These are phyloP conservation scores for Cyrtodaria siliqua DNA, from an alignment of 2,888 invertebrate genomes.

Conservation along the genomic window DNA sequence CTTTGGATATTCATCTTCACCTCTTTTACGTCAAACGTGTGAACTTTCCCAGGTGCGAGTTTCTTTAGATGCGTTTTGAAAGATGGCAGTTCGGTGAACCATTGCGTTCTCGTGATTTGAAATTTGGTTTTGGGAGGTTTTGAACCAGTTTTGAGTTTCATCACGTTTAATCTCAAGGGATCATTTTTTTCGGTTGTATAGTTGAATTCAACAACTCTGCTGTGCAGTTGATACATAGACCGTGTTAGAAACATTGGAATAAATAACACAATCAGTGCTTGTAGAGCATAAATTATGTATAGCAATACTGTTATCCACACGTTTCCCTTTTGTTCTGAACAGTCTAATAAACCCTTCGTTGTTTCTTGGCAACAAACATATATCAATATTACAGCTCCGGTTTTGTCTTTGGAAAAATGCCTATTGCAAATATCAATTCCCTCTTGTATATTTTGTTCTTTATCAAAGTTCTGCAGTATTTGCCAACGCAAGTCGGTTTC, in stretches of 20 bases:
- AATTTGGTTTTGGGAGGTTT: not conserved
- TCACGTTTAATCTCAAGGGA: slow-evolving; percentile 21
- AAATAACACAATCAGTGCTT: slow-evolving; percentile 33
- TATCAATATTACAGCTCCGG: not conserved
- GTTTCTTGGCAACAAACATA: slow-evolving; percentile 40
- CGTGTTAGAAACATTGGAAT: slow-evolving; percentile 36
- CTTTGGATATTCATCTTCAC: slow-evolving; percentile 27
- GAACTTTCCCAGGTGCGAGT: slow-evolving; percentile 10
- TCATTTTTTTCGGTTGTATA: slow-evolving; percentile 8
- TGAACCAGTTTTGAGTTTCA: slow-evolving; percentile 1
- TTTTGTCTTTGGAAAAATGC: slow-evolving; percentile 8
- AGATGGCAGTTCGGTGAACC: slow-evolving; percentile 9
- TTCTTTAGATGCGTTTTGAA: slow-evolving; percentile 12
- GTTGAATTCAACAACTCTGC: slow-evolving; percentile 14
- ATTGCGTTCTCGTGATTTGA: slow-evolving; percentile 20
- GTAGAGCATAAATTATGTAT: slow-evolving; percentile 24
- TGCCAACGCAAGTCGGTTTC: slow-evolving; percentile 18
- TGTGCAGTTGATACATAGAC: slow-evolving; percentile 7
- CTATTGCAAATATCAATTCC: slow-evolving; percentile 35
- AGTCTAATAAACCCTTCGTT: slow-evolving; percentile 9
- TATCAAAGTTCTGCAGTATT: slow-evolving; percentile 42
- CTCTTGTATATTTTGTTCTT: not conserved
- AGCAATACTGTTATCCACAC: slow-evolving; percentile 37
- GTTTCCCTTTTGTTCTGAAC: slow-evolving; percentile 20
- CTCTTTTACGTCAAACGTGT: slow-evolving; percentile 18